These are phyloP conservation scores for Mamestra brassicae DNA, from an alignment of 2,888 invertebrate species.

Conservation along the genomic window DNA sequence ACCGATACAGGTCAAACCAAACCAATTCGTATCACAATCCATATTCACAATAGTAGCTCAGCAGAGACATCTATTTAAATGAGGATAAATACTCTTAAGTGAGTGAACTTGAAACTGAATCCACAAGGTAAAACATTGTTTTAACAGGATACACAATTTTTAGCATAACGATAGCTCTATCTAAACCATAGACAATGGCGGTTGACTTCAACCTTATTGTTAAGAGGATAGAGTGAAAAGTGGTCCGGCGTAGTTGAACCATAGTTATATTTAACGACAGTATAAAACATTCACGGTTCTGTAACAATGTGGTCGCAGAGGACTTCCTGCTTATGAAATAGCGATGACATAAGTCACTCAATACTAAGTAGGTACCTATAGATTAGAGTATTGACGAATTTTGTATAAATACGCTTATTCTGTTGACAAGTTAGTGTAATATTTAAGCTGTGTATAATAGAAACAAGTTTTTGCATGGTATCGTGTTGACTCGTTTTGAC, in stretches of 20 bases:
- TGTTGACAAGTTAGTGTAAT: conserved; percentile 7
- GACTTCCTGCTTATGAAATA: conserved; percentile 59
- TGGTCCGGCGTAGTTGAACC: background rate
- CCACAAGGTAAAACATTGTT: conserved; percentile 26
- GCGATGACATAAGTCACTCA: conserved; percentile 50
- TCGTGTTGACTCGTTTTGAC: background rate
- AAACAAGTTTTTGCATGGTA: conserved; percentile 20
- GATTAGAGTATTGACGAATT: conserved; percentile 26
- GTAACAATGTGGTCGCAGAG: conserved; percentile 39
- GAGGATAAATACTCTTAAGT: conserved; percentile 24
- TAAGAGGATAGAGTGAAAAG: background rate
- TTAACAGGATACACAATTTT: conserved; percentile 52
- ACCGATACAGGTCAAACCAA: background rate
- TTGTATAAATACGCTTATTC: conserved; percentile 16
- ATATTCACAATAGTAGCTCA: background rate
- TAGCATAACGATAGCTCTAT: background rate
- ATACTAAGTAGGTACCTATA: conserved; percentile 7
- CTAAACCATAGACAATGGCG: background rate
- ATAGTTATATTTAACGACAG: conserved; percentile 44
- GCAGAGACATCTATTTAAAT: conserved; percentile 15
- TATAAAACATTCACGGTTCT: conserved; percentile 13
- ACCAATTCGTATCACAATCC: background rate
- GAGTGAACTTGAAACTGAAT: conserved; percentile 47
- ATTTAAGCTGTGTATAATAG: conserved; percentile 4
- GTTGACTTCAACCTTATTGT: conserved; percentile 15